phyloP scores from a whole-genome alignment of 2,888 invertebrate genomes.

The Polyommatus iphigenia region DNA sequence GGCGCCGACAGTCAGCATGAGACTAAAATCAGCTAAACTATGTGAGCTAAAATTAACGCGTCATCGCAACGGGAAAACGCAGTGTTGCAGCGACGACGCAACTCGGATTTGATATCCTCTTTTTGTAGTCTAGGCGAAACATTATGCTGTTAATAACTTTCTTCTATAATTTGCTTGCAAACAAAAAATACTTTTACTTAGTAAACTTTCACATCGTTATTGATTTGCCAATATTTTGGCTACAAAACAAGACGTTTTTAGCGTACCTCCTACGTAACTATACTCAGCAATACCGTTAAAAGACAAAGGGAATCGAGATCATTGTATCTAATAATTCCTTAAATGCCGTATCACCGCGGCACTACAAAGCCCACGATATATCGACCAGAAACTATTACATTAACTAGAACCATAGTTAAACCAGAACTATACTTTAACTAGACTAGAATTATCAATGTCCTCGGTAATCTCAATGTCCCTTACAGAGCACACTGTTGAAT shows the following conservation, averaged over 20 bases:
- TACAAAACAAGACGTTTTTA: neutral
- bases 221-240: neutral
- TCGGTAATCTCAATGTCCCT: neutral
- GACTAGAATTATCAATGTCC: conserved; percentile 1
- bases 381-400: neutral
- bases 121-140: no score
- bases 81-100: no score
- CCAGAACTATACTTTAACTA: neutral
- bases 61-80: no score
- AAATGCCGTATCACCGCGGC: neutral
- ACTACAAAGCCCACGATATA: conserved; percentile 8
- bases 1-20: no score
- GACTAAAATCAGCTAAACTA: no score
- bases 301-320: conserved; percentile 1
- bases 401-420: neutral
- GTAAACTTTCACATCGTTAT: no score
- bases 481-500: conserved; percentile 24
- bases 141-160: no score
- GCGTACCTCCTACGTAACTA: neutral
- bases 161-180: no score
- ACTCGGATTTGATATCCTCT: no score
- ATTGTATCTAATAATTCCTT: conserved; percentile 22
- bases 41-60: no score
- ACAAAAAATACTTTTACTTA: no score
- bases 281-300: neutral